Conservation (phyloP, 2,888 invertebrate genomes). For the Drosophila algonquin region DNA sequence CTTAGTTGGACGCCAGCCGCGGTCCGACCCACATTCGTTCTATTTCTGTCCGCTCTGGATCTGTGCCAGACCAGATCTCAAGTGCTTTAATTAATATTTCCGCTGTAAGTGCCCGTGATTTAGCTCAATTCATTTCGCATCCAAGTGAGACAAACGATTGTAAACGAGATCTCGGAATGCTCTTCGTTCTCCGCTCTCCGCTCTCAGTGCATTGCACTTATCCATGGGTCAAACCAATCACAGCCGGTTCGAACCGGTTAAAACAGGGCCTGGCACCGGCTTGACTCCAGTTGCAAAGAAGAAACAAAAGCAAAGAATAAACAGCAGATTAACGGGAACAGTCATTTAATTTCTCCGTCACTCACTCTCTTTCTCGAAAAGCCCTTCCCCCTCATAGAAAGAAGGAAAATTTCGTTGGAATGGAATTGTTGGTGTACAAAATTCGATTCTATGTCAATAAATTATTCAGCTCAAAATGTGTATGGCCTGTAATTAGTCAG, state of each 20-base stretch:
- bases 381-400: not conserved
- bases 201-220: slow-evolving; percentile 64
- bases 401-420: not conserved
- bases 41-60: slow-evolving; percentile 50
- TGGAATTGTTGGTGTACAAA: slow-evolving; percentile 12
- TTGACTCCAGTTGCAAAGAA: slow-evolving; percentile 41
- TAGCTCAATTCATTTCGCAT: slow-evolving; percentile 49
- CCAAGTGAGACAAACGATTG: slow-evolving; percentile 8
- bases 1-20: slow-evolving; percentile 61
- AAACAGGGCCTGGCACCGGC: slow-evolving; percentile 37
- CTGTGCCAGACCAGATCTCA: slow-evolving; percentile 35
- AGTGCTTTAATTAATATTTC: slow-evolving; percentile 71
- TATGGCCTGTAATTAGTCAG: slow-evolving; percentile 3
- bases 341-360: not conserved
- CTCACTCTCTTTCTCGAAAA: not conserved
- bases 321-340: slow-evolving; percentile 35
- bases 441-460: slow-evolving; percentile 10
- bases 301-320: slow-evolving; percentile 29
- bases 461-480: slow-evolving; percentile 9
- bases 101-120: slow-evolving; percentile 53
- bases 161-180: slow-evolving; percentile 47
- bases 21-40: slow-evolving; percentile 57
- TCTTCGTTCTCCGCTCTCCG: slow-evolving; percentile 31
- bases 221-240: slow-evolving; percentile 52
- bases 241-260: slow-evolving; percentile 64